phyloP scores from a whole-genome alignment of 2,113 vertebrate species.

The Ardeotis arabs region DNA sequence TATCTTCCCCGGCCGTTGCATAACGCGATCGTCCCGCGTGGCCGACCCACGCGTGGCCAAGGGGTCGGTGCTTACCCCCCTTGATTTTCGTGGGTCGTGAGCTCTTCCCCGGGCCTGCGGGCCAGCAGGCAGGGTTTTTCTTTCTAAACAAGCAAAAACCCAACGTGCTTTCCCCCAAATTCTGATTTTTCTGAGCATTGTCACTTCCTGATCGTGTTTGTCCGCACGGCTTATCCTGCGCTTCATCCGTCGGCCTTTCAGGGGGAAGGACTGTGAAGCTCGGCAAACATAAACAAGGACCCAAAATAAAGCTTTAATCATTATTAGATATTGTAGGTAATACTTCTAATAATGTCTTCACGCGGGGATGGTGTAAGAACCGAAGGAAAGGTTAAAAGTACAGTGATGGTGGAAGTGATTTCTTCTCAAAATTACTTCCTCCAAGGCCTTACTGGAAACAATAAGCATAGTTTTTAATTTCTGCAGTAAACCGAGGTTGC shows the following conservation, averaged over 20 bases:
- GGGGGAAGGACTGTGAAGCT: background rate
- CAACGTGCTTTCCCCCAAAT: background rate
- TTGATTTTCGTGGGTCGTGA: too few relatives aligned
- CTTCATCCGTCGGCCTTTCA: background rate
- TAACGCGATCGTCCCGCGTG: too few relatives aligned
- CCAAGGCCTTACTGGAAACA: background rate
- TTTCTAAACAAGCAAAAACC: too few relatives aligned
- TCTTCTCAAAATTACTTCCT: conserved; percentile 35
- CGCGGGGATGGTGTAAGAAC: background rate
- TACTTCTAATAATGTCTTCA: background rate
- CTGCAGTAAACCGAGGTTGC: background rate
- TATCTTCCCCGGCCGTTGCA: too few relatives aligned
- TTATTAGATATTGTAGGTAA: background rate
- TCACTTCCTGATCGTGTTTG: background rate
- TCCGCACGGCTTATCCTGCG: background rate
- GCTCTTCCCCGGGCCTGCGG: too few relatives aligned
- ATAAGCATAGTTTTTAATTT: background rate
- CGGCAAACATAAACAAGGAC: background rate
- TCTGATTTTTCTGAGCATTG: background rate
- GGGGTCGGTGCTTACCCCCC: too few relatives aligned
- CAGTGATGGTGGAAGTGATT: background rate
- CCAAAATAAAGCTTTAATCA: background rate
- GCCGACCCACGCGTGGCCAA: too few relatives aligned
- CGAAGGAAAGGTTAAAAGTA: conserved; percentile 26
- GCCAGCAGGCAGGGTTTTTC: too few relatives aligned